Evolutionary conservation across 2,888 invertebrate genomes (phyloP).

Genomic region (Linyphia triangularis): DNA sequence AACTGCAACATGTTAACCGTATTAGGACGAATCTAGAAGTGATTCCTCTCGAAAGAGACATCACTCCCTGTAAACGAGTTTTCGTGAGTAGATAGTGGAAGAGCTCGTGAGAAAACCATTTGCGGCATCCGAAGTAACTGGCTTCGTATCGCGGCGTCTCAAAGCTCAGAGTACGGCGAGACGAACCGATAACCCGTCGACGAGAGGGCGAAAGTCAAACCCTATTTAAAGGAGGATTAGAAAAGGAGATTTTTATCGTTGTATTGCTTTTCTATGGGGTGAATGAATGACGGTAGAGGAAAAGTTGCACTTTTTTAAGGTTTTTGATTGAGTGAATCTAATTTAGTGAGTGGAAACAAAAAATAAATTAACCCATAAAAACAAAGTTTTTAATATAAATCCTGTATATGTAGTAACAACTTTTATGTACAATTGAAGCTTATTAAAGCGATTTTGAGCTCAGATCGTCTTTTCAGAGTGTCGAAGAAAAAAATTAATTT

Average conservation of each 20-base stretch:
- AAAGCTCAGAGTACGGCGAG: constrained; percentile 1
- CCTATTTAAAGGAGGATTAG: constrained; percentile 10
- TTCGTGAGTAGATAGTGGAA: background rate
- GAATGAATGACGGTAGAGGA: background rate
- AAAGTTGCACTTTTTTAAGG: background rate
- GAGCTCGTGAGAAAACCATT: constrained; percentile 44
- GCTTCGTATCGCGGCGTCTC: constrained; percentile 1
- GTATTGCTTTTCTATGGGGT: background rate
- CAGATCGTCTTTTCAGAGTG: too few species aligned
- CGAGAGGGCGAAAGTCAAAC: constrained; percentile 21
- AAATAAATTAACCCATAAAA: too few species aligned
- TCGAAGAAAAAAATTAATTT: too few species aligned
- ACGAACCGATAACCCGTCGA: constrained; percentile 12
- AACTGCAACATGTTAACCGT: background rate
- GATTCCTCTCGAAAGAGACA: constrained; percentile 17
- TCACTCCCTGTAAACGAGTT: constrained; percentile 26
- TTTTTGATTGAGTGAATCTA: background rate
- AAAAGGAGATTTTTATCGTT: constrained; percentile 16
- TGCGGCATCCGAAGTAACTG: background rate
- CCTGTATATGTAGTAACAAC: too few species aligned
- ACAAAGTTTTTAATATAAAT: too few species aligned
- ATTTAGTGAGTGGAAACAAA: too few species aligned
- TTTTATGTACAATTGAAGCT: too few species aligned
- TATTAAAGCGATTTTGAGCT: too few species aligned
- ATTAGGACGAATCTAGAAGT: background rate